Base-by-base conservation (phyloP, 2,113 vertebrate genomes). In the Irena cyanogastra region DNA sequence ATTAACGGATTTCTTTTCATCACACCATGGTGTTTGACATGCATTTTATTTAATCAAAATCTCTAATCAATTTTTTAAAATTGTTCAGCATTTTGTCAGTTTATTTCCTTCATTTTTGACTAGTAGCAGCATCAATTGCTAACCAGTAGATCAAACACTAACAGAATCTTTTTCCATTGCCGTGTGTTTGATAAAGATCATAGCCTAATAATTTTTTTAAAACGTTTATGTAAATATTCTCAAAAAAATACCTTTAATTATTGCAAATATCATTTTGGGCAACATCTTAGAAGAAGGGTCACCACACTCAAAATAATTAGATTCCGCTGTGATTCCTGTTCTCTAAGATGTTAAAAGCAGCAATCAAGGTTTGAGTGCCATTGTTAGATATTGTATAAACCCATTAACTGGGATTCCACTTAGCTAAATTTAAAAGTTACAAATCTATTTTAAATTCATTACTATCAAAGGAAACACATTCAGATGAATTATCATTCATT, bases 371-470 rank as follows among this genome's bases (percentile, higher is more conserved):
- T 77, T 71, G n/a, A 90, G 47, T 63, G 50, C 50, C 45, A 76
- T 74, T 93, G 75, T 90, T 83, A 94, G 54, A 57, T 9, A 61
- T 11, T 26, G 3, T 26, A 63, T 42, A 90, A 89, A 65, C 27
- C 18, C 50, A 86, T 86, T 93, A 90, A 89, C 8, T 74, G 5
- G 30, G 54, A 92, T 86, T 92, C 41, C 57, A 83, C 37, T 75
- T 82, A 76, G 31, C 17, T 72, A 90, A 88, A 78, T 94, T 90
- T 83, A 93, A 91, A 94, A 84, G 85, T 69, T 80, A 69, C 45
- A 96, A 89, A 82, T 49, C 41, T 83, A 53, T 87, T 89, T 80
- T 82, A 68, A 88, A 94, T 47, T 76, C 70, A 85, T 68, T 83
- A 72, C 9, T 90, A 90, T 69, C 70, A 80, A 87, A 80, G 66